Conservation (phyloP, 37 sponge, comb jelly and placozoan genomes). For the Chondrosia reniformis region DNA sequence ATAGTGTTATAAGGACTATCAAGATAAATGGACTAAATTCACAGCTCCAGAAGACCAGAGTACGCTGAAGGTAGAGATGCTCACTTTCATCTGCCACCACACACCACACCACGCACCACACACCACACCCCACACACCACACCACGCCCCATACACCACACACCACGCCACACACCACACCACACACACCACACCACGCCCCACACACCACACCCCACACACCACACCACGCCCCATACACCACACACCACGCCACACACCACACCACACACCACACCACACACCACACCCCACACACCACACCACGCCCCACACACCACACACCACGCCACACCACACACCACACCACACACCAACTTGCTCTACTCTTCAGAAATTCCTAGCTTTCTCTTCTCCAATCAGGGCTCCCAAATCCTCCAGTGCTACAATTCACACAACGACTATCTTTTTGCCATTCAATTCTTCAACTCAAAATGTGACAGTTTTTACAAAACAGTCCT, state of each 20-base stretch:
- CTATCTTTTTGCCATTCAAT: constrained; percentile 39
- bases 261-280: neutral
- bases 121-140: neutral
- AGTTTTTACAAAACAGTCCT: constrained; percentile 41
- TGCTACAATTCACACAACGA: constrained; percentile 73
- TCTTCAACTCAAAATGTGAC: constrained; percentile 45
- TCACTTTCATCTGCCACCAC: neutral
- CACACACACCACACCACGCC: neutral
- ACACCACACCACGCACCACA: neutral
- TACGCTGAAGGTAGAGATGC: neutral
- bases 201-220: neutral
- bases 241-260: neutral
- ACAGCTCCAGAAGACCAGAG: constrained; percentile 11
- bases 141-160: no score
- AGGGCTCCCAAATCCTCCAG: constrained; percentile 58
- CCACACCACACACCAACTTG: no score
- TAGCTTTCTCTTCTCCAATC: neutral
- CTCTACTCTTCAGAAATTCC: neutral
- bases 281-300: neutral
- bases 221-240: neutral
- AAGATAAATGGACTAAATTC: constrained; percentile 8
- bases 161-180: neutral
- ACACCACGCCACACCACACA: neutral
- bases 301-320: neutral
- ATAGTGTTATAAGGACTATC: constrained; percentile 10